Percentiles rank a stretch among this genome's conserved stretches.
phyloP scores from a whole-genome alignment of 2,113 vertebrate genomes.

The Forbesichthys papilliferus region DNA sequence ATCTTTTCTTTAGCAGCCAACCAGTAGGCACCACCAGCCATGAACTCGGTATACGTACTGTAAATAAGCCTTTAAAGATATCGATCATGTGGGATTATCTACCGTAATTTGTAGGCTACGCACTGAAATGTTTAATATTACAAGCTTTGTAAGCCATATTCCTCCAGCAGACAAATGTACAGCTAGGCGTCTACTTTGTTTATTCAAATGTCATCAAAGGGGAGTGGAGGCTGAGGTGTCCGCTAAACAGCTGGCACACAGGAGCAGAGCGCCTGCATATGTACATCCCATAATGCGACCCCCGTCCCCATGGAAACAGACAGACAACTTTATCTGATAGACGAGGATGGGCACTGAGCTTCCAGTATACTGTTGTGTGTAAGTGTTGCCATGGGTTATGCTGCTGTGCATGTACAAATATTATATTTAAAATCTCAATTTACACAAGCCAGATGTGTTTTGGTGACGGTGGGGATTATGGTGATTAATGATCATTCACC shows the following conservation, averaged over 20 bases:
- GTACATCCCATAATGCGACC: slow-evolving; percentile 32
- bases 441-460: no score
- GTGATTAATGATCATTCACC: no score
- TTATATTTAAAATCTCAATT: no score
- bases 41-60: background rate
- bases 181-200: slow-evolving; percentile 46
- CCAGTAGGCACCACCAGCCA: background rate
- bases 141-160: background rate
- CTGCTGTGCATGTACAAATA: no score
- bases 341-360: slow-evolving; percentile 7
- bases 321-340: slow-evolving; percentile 33
- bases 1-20: background rate
- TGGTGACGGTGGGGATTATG: no score
- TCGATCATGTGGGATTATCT: slow-evolving; percentile 23
- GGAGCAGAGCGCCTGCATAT: slow-evolving; percentile 53
- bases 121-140: slow-evolving; percentile 36
- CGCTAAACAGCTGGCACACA: slow-evolving; percentile 52
- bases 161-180: slow-evolving; percentile 2
- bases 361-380: slow-evolving; percentile 19
- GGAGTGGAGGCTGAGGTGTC: slow-evolving; percentile 43
- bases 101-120: slow-evolving; percentile 6
- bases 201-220: slow-evolving; percentile 69
- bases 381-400: no score
- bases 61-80: background rate
- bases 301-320: slow-evolving; percentile 46